Percentiles rank a stretch among this genome's conserved stretches.
Conservation (phyloP, 1,140 invertebrate genomes). For the Holcopasites calliopsidis region DNA sequence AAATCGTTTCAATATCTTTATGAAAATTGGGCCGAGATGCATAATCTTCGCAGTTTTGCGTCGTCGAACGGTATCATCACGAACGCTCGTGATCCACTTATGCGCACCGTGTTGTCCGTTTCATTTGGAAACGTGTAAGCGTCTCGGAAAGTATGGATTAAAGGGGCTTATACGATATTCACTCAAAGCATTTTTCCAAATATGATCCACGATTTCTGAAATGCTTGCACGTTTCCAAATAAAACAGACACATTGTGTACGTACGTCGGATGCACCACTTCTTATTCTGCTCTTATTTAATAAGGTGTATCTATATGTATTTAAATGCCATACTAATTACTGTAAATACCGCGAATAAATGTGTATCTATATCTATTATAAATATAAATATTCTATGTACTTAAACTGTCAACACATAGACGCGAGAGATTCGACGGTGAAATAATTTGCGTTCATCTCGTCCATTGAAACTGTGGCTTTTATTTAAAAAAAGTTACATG, state of each 20-base stretch:
- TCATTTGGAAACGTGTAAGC: too few relatives aligned
- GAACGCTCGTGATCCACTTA: constrained; percentile 37
- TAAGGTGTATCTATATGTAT: constrained; percentile 71
- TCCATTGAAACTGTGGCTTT: constrained; percentile 18
- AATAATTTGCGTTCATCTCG: constrained; percentile 49
- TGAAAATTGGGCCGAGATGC: neutral
- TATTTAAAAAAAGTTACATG: neutral
- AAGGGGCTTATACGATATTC: too few relatives aligned
- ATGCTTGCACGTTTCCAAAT: too few relatives aligned
- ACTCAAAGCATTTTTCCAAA: too few relatives aligned
- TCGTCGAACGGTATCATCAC: constrained; percentile 39
- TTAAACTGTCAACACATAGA: constrained; percentile 16
- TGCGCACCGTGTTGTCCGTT: too few relatives aligned
- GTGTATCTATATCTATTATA: constrained; percentile 53
- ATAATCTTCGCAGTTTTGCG: neutral
- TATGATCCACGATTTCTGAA: too few relatives aligned
- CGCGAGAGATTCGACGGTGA: constrained; percentile 32
- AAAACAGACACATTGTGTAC: too few relatives aligned
- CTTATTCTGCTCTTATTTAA: constrained; percentile 57
- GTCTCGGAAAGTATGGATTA: too few relatives aligned
- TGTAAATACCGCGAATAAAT: constrained; percentile 69
- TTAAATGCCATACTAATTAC: constrained; percentile 69
- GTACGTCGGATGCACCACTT: constrained; percentile 40
- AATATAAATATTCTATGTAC: constrained; percentile 48
- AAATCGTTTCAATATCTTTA: constrained; percentile 16